These are phyloP conservation scores for Crenuchus spilurus DNA, from an alignment of 2,797 vertebrate species.

Conservation along the genomic window DNA sequence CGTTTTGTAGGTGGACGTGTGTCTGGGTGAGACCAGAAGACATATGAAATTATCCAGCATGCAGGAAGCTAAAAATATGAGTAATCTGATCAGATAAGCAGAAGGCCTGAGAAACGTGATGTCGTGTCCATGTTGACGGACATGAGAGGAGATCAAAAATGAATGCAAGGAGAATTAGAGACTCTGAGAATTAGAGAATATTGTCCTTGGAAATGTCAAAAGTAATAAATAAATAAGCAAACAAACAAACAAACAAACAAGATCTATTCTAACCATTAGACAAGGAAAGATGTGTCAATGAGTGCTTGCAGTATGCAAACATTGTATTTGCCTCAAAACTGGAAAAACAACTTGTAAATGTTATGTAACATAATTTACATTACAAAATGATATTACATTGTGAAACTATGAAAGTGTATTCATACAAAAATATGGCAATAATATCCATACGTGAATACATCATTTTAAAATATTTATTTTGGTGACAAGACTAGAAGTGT, in stretches of 20 bases:
- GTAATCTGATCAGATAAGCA: constrained; percentile 64
- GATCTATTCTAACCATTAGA: background rate
- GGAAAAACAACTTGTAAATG: too few relatives aligned
- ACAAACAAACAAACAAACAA: background rate
- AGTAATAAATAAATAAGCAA: background rate
- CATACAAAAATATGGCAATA: background rate
- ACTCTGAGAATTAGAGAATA: constrained; percentile 38
- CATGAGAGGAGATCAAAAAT: constrained; percentile 58
- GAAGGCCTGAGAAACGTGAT: constrained; percentile 54
- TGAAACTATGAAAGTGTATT: too few relatives aligned
- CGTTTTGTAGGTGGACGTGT: constrained; percentile 50
- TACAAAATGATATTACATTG: too few relatives aligned
- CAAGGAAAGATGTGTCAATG: background rate
- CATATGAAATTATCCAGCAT: constrained; percentile 63
- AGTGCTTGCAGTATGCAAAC: background rate
- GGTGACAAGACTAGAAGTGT: too few relatives aligned
- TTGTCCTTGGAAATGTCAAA: constrained; percentile 35
- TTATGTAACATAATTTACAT: too few relatives aligned
- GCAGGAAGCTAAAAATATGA: constrained; percentile 65
- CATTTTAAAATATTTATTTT: too few relatives aligned
- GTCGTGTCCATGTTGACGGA: constrained; percentile 48
- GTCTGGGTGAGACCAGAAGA: constrained; percentile 55
- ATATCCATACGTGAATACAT: background rate
- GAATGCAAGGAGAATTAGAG: constrained; percentile 39
- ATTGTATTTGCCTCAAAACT: too few relatives aligned